A percentile compares a stretch with the other conserved stretches of the same genome.
phyloP scores from a whole-genome alignment of 2,888 invertebrate species.

The Diplazon laetatorius region DNA sequence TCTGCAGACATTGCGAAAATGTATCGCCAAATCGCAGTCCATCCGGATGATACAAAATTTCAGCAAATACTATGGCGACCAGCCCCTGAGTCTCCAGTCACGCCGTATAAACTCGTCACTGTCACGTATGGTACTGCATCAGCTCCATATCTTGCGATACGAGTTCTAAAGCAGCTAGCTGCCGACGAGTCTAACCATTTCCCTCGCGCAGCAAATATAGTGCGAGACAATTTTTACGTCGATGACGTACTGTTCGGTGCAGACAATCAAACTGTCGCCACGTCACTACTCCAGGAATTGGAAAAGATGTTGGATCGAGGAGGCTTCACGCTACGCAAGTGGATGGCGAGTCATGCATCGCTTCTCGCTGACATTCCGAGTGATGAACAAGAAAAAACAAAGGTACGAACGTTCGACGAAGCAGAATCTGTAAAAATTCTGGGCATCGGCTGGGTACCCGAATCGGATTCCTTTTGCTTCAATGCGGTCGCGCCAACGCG shows the following conservation, averaged over 20 bases:
- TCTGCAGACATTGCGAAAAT: constrained; percentile 50
- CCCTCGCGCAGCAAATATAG: constrained; percentile 18
- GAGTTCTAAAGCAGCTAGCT: too few relatives aligned
- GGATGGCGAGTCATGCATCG: background rate
- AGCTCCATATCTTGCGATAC: too few relatives aligned
- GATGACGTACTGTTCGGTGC: constrained; percentile 45
- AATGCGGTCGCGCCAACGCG: constrained; percentile 8
- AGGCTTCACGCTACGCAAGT: constrained; percentile 3
- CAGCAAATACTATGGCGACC: background rate
- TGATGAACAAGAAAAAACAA: constrained; percentile 3
- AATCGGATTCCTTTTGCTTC: constrained; percentile 17
- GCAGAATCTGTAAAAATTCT: background rate
- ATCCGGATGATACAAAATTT: constrained; percentile 9
- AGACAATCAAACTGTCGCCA: background rate
- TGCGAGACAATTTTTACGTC: constrained; percentile 67
- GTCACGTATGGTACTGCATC: too few relatives aligned
- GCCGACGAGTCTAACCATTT: constrained; percentile 8
- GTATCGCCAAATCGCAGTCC: constrained; percentile 46
- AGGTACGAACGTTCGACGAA: constrained; percentile 35
- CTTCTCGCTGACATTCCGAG: constrained; percentile 30
- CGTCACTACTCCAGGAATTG: constrained; percentile 3
- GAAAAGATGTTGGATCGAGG: background rate
- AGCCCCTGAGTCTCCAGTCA: too few relatives aligned
- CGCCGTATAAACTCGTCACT: too few relatives aligned
- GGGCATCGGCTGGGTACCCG: constrained; percentile 27